phyloP scores from a whole-genome alignment of 2,113 vertebrate genomes.

The Microcebus tavaratra region DNA sequence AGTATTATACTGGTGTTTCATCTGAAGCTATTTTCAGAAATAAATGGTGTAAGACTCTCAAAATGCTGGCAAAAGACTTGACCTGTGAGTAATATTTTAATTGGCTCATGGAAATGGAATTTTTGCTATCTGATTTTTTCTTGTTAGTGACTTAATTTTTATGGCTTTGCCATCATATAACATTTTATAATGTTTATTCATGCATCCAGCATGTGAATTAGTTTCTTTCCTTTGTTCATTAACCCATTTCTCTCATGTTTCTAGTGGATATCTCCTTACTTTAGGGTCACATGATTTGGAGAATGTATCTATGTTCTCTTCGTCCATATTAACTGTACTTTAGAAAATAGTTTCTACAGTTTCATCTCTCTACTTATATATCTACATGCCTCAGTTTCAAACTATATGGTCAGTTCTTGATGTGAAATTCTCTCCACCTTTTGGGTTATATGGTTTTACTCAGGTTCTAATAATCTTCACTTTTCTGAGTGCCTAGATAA shows the following conservation, averaged over 20 bases:
- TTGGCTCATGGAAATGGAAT: conserved; percentile 14
- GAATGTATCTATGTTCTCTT: background rate
- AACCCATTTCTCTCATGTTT: background rate
- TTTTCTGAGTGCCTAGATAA: background rate
- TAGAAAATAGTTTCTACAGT: background rate
- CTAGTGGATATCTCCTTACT: background rate
- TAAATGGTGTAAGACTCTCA: conserved; percentile 6
- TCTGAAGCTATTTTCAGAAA: conserved; percentile 1
- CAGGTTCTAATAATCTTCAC: background rate
- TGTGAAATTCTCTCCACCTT: background rate
- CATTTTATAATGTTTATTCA: background rate
- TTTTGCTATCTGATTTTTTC: background rate
- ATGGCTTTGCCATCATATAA: background rate
- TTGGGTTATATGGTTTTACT: background rate
- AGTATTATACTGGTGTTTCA: background rate
- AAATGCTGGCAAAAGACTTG: background rate
- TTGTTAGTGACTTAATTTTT: conserved; percentile 9
- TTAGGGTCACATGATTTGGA: background rate
- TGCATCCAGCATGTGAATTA: background rate
- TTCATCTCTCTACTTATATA: background rate
- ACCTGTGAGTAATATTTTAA: background rate
- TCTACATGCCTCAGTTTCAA: background rate
- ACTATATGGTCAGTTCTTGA: background rate
- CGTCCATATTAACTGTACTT: background rate
- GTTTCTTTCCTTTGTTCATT: background rate